A percentile compares a stretch with the other conserved stretches of the same genome.
Conservation (phyloP, 1,140 invertebrate species). For the Drosophila auraria region DNA sequence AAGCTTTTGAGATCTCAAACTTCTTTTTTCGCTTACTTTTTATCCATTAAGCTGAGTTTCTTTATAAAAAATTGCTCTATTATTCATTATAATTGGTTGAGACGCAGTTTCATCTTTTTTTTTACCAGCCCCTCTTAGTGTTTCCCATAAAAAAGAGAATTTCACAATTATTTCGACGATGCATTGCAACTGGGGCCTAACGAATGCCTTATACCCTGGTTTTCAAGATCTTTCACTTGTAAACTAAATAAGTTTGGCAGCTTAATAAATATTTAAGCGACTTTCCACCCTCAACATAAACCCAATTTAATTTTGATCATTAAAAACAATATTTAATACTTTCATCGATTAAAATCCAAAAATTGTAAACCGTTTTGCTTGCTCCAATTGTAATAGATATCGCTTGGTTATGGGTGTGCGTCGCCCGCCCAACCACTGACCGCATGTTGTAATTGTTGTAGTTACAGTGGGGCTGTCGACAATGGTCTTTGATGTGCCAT, state of each 20-base stretch:
- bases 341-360: not conserved
- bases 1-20: not conserved
- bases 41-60: not conserved
- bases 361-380: not conserved
- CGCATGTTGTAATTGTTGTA: slow-evolving; percentile 45
- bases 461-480: slow-evolving; percentile 50
- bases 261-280: too few species aligned
- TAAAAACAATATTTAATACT: not conserved
- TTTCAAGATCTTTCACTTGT: not conserved
- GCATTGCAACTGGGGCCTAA: too few species aligned
- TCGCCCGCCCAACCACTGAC: slow-evolving; percentile 16
- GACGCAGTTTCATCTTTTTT: too few species aligned
- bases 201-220: not conserved
- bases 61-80: not conserved
- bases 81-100: not conserved
- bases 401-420: not conserved
- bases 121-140: too few species aligned
- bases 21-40: not conserved
- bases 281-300: not conserved
- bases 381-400: slow-evolving; percentile 39
- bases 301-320: not conserved
- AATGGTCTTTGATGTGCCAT: slow-evolving; percentile 53
- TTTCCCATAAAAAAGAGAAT: too few species aligned
- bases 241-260: too few species aligned
- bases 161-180: too few species aligned